Evolutionary conservation across 2,888 invertebrate species (phyloP).

Genomic region (Yponomeuta evonymella): DNA sequence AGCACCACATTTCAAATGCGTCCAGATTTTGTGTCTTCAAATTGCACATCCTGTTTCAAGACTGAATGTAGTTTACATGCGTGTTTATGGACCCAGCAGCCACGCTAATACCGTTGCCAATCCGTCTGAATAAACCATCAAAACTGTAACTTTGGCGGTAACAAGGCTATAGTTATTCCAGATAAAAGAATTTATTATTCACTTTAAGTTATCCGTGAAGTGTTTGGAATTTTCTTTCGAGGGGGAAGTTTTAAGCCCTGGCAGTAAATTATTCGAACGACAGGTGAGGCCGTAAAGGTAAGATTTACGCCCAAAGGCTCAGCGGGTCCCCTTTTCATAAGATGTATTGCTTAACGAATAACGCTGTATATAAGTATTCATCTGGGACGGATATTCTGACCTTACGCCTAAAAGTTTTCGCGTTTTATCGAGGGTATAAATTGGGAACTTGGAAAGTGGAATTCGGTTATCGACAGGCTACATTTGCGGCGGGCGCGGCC

Average conservation of each 20-base stretch:
- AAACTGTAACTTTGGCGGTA: background rate
- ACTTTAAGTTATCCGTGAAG: constrained; percentile 67
- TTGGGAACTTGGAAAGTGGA: constrained; percentile 39
- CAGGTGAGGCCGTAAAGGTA: constrained; percentile 74
- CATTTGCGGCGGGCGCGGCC: background rate
- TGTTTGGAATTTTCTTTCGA: constrained; percentile 68
- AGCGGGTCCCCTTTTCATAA: constrained; percentile 62
- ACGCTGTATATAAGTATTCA: constrained; percentile 59
- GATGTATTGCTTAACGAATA: constrained; percentile 66
- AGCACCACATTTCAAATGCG: too few relatives aligned
- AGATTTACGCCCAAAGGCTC: constrained; percentile 70
- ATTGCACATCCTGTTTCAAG: too few relatives aligned
- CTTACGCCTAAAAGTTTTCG: constrained; percentile 16
- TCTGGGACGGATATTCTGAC: constrained; percentile 44
- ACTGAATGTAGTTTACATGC: too few relatives aligned
- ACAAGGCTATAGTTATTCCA: constrained; percentile 31
- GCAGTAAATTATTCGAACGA: constrained; percentile 75
- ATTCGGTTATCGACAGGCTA: constrained; percentile 11
- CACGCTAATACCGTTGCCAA: background rate
- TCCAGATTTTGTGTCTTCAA: too few relatives aligned
- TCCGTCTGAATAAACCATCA: background rate
- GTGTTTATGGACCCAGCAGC: too few relatives aligned
- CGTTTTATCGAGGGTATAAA: constrained; percentile 34
- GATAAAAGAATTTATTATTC: constrained; percentile 60
- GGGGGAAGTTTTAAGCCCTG: constrained; percentile 67